Evolutionary conservation across 1,140 invertebrate species (phyloP).

Genomic region (Chironomus striatipennis): DNA sequence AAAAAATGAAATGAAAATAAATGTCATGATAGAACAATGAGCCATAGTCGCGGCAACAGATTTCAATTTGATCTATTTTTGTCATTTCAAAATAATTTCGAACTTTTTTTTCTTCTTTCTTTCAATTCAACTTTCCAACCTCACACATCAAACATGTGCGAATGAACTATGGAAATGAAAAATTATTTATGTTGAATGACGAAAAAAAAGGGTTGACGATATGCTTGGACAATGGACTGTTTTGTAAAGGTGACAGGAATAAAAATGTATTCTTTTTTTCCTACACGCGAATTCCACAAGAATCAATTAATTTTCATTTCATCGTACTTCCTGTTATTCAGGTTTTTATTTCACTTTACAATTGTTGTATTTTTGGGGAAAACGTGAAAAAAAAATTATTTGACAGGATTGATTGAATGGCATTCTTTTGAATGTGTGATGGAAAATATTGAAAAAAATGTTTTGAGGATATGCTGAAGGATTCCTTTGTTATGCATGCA

Average conservation of each 20-base stretch:
- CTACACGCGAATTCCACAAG: conserved; percentile 11
- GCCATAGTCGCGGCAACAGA: neutral
- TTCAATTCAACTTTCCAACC: neutral
- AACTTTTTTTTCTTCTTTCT: neutral
- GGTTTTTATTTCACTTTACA: neutral
- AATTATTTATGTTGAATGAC: too few species aligned
- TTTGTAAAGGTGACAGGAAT: conserved; percentile 15
- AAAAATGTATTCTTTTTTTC: neutral
- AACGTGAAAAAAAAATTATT: neutral
- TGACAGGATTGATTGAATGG: too few species aligned
- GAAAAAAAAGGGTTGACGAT: neutral
- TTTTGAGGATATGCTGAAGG: too few species aligned
- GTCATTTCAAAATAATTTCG: neutral
- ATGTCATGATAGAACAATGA: conserved; percentile 5
- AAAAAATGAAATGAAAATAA: conserved; percentile 2
- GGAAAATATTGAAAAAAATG: too few species aligned
- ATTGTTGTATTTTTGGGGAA: neutral
- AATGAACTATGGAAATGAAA: neutral
- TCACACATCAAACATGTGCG: neutral
- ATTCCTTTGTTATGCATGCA: too few species aligned
- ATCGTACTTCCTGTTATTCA: neutral
- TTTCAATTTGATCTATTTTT: conserved; percentile 18
- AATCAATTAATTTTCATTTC: conserved; percentile 22
- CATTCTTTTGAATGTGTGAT: too few species aligned
- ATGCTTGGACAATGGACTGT: neutral